Base-by-base conservation (phyloP, 2,113 vertebrate species). In the Pseudorectes ferrugineus region DNA sequence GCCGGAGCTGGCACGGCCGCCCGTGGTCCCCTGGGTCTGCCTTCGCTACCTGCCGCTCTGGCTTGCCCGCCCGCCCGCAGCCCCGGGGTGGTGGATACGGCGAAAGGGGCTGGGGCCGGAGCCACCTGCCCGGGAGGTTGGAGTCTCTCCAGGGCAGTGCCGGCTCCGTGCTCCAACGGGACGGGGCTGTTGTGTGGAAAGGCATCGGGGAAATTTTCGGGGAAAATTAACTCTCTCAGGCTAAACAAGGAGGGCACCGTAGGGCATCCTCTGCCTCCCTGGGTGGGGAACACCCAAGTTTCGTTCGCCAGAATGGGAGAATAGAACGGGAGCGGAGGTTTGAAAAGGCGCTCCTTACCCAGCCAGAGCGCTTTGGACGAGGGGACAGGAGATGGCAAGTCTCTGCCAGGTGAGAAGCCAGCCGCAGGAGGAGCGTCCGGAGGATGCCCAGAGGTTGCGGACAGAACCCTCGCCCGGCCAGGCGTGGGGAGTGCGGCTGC, bases 101-200 rank as follows among this genome's bases (percentile, higher is more conserved):
- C 0, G 4, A 11, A 25, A 4, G 29, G 2, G 24, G n/a, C 3
- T 14, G 45, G 45, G 24, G 21, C 8, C 24, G 15, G n/a, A 85
- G 49, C 24, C 79, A 51, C 76, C 57, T 17, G 67, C 11, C 28
- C 40, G 40, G 42, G 51, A 20, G 2, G 1, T 0, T 5, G 33
- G 45, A 23, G 36, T 25, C 15, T 22, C 26, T 10, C 24, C 2
- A 15, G 22, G 12, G 28, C 18, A 21, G 36, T 0, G 13, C 14
- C 9, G 6, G 55, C 77, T 66, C 68, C 11, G 9, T 1, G 54
- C 2, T 48, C 21, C 43, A 3, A 6, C 1, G 61, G 35, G 29
- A 57, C 4, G 5, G 29, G 54, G 19, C 4, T 62, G 33, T 7
- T 48, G 51, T 29, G 15, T 16, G 13, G 9, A 54, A 83, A 58